Evolutionary conservation across 64 coral and sea anemone species (phyloP).

Genomic region (Porites lutea): DNA sequence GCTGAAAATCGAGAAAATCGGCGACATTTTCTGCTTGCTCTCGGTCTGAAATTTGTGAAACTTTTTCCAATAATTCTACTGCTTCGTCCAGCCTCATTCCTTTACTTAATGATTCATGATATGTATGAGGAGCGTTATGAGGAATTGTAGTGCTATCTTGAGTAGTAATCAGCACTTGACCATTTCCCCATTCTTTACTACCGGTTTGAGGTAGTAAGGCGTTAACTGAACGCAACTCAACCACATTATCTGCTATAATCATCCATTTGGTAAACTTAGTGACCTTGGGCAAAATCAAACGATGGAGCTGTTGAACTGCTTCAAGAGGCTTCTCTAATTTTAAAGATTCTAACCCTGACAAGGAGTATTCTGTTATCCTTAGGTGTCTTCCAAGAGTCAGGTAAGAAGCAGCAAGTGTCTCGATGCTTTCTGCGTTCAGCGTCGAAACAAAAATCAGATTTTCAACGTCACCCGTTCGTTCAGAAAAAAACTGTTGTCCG

Average conservation of each 20-base stretch:
- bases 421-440: not conserved
- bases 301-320: not conserved
- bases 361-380: not conserved
- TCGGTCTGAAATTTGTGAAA: not conserved
- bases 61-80: not conserved
- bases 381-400: not conserved
- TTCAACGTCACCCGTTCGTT: not conserved
- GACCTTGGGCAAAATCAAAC: not conserved
- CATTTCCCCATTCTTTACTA: not conserved
- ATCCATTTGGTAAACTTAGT: not conserved
- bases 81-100: slow-evolving; percentile 1
- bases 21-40: not conserved
- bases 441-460: not conserved
- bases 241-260: slow-evolving; percentile 18
- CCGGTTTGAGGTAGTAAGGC: not conserved
- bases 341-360: not conserved
- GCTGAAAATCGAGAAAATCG: not conserved
- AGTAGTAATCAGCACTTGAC: slow-evolving; percentile 22
- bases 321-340: not conserved
- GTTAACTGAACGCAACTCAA: not conserved
- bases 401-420: slow-evolving; percentile 29
- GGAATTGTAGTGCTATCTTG: slow-evolving; percentile 3
- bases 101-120: not conserved
- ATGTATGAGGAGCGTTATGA: not conserved
- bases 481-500: not conserved